Base-by-base conservation (phyloP, 2,888 invertebrate species). In the Acleris literana region DNA sequence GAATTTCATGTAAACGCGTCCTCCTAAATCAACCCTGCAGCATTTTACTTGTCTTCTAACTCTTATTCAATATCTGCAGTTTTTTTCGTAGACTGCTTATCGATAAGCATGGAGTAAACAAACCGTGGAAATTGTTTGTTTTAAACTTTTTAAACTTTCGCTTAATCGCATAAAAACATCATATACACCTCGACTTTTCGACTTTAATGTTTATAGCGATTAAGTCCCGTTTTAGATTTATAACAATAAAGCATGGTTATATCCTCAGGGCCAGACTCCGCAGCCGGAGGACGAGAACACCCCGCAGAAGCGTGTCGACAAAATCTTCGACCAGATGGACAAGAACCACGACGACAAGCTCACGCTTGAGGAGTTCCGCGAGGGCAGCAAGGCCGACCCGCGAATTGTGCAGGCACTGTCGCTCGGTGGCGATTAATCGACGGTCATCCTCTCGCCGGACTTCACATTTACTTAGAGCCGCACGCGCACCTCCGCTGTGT, bases 301-400 rank as follows among this genome's bases (percentile, higher is more conserved):
- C 71, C 97, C 97, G 17, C 97, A 99, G 88, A 98, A 98, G 87
- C 95, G 99, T 83, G 99, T 99, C 72, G 99, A 99, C 93, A 98
- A 98, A 92, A 99, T 99, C 85, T 99, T 99, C 93, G 98, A 98
- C 89, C 98, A 99, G 87, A 98, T 99, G 98, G 99, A 99, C 93
- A 99, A 97, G 94, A 98, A 99, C 89, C 98, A 99, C 92, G 99
- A 99, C 90, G 98, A 99, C 91, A 95, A 97, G 78, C 94, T 99
- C 76, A 98, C 98, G 53, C 94, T 99, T 76, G 99, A 99, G 82
- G 98, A 99, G 89, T 98, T 98, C 93, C 95, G 98, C 79, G 98
- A 99, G 92, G 99, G 99, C 74, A 98, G 98, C 92, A 99, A 99
- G 93, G 98, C 98, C 64, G 99, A 99, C 92, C 99, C 99, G 44